A percentile compares a stretch with the other conserved stretches of the same genome.
Evolutionary conservation across 2,888 invertebrate genomes (phyloP).

Genomic region (Abscondita cerata): DNA sequence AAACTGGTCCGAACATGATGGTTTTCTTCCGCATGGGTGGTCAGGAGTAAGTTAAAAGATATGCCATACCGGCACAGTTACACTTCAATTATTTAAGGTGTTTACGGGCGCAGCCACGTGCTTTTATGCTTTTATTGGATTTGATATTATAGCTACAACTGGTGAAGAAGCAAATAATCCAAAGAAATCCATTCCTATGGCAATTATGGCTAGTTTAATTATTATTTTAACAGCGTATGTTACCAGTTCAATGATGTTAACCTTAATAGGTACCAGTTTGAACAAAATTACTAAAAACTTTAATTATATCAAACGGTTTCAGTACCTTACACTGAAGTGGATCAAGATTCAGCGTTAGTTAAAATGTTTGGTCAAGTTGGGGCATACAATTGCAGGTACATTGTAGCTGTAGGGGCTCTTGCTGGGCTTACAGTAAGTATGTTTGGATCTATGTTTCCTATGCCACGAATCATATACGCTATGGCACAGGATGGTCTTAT

Average conservation of each 20-base stretch:
- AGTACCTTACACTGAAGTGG: constrained; percentile 88
- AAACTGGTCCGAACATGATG: constrained; percentile 89
- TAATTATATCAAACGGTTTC: constrained; percentile 47
- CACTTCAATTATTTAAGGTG: no score
- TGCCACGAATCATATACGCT: constrained; percentile 91
- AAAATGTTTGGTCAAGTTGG: constrained; percentile 91
- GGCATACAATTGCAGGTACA: constrained; percentile 84
- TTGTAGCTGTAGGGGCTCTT: constrained; percentile 92
- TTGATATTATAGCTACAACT: constrained; percentile 95
- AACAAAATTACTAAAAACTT: constrained; percentile 4
- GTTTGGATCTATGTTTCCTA: constrained; percentile 97
- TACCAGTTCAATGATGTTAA: constrained; percentile 84
- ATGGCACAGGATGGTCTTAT: constrained; percentile 96
- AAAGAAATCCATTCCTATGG: constrained; percentile 89
- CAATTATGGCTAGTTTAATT: constrained; percentile 84
- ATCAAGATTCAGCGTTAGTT: constrained; percentile 84
- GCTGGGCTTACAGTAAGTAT: constrained; percentile 91
- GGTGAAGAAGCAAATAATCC: constrained; percentile 94
- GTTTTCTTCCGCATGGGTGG: constrained; percentile 90
- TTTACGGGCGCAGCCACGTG: constrained; percentile 95
- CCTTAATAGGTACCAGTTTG: constrained; percentile 75
- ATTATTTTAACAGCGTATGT: constrained; percentile 90
- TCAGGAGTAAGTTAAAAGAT: constrained; percentile 77
- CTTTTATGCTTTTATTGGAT: constrained; percentile 96
- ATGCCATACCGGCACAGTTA: no score